A percentile compares a stretch with the other conserved stretches of the same genome.
These are phyloP conservation scores for Microtus richardsoni DNA, from an alignment of 2,113 vertebrate genomes.

Conservation along the genomic window DNA sequence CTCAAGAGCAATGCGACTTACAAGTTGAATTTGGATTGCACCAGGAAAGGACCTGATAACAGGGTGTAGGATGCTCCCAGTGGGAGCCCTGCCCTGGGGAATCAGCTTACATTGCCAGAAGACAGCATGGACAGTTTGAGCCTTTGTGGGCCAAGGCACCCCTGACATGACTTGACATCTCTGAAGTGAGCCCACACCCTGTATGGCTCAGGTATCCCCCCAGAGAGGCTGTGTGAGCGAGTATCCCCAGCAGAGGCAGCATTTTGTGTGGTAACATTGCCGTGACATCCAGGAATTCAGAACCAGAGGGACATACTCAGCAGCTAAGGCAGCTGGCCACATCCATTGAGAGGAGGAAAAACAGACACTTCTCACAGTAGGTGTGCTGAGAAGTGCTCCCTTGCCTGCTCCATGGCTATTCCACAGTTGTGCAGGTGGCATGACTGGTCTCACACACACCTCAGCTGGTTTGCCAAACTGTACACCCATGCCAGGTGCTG, in stretches of 20 bases:
- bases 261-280: background rate
- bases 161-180: background rate
- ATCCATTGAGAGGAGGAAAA: too few species aligned
- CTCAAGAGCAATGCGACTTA: background rate
- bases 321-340: too few species aligned
- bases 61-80: background rate
- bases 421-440: too few species aligned
- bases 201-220: background rate
- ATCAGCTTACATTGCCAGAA: background rate
- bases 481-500: background rate
- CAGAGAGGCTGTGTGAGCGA: accelerated
- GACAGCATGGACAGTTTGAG: background rate
- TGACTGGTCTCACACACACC: background rate
- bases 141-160: too few species aligned
- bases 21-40: background rate
- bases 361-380: background rate
- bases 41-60: background rate
- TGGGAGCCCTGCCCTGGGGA: background rate
- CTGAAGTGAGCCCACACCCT: background rate
- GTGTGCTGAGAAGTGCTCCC: background rate
- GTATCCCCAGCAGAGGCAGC: background rate
- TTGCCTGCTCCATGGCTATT: background rate
- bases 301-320: background rate
- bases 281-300: background rate
- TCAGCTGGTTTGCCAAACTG: background rate